These are phyloP conservation scores for Cecidostiba fungosa DNA, from an alignment of 2,888 invertebrate genomes.

Conservation along the genomic window DNA sequence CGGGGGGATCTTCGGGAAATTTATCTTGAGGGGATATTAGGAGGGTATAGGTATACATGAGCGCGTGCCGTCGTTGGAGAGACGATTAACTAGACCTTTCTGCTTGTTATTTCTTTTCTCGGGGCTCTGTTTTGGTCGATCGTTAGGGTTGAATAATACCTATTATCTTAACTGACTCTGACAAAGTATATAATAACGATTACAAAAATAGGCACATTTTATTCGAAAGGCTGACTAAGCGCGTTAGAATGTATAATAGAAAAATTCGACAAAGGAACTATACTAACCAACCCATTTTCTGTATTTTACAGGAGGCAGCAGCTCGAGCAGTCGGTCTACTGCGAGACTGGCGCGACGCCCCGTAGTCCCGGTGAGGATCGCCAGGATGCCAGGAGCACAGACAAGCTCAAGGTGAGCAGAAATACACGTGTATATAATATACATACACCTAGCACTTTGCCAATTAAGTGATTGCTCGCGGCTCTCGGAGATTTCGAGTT, in stretches of 20 bases:
- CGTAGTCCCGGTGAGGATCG: slow-evolving; percentile 69
- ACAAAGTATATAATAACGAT: not conserved
- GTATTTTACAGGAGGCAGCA: slow-evolving; percentile 76
- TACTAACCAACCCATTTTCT: not conserved
- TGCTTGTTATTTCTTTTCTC: not conserved
- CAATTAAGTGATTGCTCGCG: slow-evolving; percentile 40
- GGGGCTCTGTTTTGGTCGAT: not conserved
- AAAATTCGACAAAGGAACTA: not conserved
- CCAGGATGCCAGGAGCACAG: slow-evolving; percentile 73
- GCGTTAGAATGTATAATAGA: too few relatives aligned
- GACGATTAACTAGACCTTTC: slow-evolving; percentile 26
- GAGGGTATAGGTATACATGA: not conserved
- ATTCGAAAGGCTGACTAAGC: not conserved
- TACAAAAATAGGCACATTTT: not conserved
- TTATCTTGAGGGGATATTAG: slow-evolving; percentile 9
- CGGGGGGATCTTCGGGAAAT: not conserved
- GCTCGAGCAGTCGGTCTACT: slow-evolving; percentile 78
- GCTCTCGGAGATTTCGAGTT: too few relatives aligned
- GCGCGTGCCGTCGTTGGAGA: not conserved
- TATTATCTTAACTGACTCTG: not conserved
- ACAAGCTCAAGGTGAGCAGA: slow-evolving; percentile 74
- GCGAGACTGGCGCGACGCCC: slow-evolving; percentile 63
- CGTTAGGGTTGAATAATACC: not conserved
- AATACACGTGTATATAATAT: not conserved
- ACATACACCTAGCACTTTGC: not conserved